Conservation (phyloP, 2,888 invertebrate species). For the Carcina quercana region DNA sequence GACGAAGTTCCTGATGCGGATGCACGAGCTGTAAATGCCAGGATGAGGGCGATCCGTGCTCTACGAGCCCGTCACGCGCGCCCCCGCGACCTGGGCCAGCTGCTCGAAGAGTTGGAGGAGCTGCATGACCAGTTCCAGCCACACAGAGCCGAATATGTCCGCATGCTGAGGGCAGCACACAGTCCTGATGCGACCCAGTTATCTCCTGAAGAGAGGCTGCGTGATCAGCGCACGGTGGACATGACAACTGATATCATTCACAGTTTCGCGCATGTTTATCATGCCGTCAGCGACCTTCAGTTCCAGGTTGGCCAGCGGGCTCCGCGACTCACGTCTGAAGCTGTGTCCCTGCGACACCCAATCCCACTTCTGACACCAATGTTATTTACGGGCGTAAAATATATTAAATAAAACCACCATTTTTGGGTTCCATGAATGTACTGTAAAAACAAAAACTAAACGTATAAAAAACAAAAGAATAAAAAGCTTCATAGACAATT, state of each 20-base stretch:
- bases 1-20: constrained; percentile 21
- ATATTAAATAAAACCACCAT: no score
- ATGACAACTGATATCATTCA: constrained; percentile 88
- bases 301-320: constrained; percentile 31
- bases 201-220: constrained; percentile 45
- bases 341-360: constrained; percentile 24
- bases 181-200: constrained; percentile 23
- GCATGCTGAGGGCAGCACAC: constrained; percentile 28
- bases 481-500: no score
- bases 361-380: no score
- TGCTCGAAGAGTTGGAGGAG: constrained; percentile 39
- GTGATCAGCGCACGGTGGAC: constrained; percentile 80
- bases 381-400: no score
- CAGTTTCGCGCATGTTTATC: constrained; percentile 90
- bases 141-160: constrained; percentile 29
- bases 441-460: no score
- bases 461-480: no score
- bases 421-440: no score
- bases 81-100: constrained; percentile 36
- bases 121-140: constrained; percentile 43
- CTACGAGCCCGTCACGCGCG: constrained; percentile 30
- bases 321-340: constrained; percentile 39
- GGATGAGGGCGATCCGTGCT: constrained; percentile 27
- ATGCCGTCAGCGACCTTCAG: constrained; percentile 90
- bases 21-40: constrained; percentile 20